A percentile compares a stretch with the other conserved stretches of the same genome.
These are phyloP conservation scores for Eclectus roratus DNA, from an alignment of 2,113 vertebrate species.

Conservation along the genomic window DNA sequence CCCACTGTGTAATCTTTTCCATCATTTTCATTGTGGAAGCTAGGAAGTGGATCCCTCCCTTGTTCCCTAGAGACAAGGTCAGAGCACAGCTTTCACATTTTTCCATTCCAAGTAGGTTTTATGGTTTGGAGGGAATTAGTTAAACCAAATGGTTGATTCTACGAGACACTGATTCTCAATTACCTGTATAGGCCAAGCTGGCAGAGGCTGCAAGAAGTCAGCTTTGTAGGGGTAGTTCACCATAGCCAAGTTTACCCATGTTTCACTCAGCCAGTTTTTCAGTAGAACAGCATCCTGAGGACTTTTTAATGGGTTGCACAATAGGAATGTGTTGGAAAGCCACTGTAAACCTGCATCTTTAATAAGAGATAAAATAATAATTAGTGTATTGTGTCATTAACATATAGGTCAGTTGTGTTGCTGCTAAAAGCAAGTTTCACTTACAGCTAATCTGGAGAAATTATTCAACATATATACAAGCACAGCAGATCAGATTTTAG, in stretches of 20 bases:
- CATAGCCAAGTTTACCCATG: slow-evolving; percentile 95
- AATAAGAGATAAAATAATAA: not conserved
- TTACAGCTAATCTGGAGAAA: not conserved
- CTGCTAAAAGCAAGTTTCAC: not conserved
- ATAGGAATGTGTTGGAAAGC: slow-evolving; percentile 82
- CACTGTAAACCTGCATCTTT: slow-evolving; percentile 84
- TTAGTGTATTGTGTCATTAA: not conserved
- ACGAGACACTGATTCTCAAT: not conserved
- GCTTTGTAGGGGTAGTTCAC: slow-evolving; percentile 93
- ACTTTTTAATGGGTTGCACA: slow-evolving; percentile 83
- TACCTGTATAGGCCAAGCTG: slow-evolving; percentile 94
- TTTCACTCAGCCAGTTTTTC: slow-evolving; percentile 91
- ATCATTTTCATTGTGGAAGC: not conserved
- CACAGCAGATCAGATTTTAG: not conserved
- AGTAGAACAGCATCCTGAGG: slow-evolving; percentile 67
- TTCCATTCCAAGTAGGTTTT: not conserved
- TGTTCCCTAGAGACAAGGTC: too few relatives aligned
- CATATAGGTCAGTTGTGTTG: not conserved
- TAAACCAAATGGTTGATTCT: not conserved
- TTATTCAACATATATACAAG: not conserved
- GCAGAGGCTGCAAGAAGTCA: slow-evolving; percentile 90
- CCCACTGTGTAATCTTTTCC: not conserved
- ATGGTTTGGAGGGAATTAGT: not conserved
- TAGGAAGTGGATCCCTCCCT: not conserved
- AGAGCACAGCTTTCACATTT: not conserved